Base-by-base conservation (phyloP, 2,113 vertebrate genomes). In the Morone saxatilis region DNA sequence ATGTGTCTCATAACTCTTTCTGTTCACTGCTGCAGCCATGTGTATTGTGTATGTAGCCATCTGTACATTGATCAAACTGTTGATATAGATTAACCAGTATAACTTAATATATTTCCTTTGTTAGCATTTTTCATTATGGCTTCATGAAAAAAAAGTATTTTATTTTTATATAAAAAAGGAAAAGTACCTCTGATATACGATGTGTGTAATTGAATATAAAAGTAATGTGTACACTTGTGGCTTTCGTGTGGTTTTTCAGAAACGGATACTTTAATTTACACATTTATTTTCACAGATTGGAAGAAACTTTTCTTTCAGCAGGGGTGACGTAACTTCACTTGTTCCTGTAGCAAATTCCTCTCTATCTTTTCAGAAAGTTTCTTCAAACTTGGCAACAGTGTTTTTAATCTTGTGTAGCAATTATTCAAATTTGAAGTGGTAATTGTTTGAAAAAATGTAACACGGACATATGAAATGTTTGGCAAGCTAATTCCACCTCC, bases 141-240 rank as follows among this genome's bases (percentile, higher is more conserved):
- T 56, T 31, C 0, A 51, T 50, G 60, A 68, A 41, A 76, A 40
- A 75, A 56, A 76, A 7, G 41, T 80, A 0, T 63, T 82, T 89
- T 91, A 82, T 92, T 93, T 93, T 92, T 91, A 57, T 91, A 91
- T 63, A 13, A 86, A 76, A 70, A 10, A 3, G 5, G 1, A 45
- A 17, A 16, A 47, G 31, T 41, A 11, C 14, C 6, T 12, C 3
- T 51, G 36, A 22, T 71, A 54, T 74, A 4, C 31, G 6, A 56
- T 63, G 25, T 76, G 65, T 57, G n/a, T 65, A 25, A n/a, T 9
- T 68, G 60, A 66, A 57, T 72, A 77, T 47, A 84, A 88, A 91
- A 71, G 56, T 53, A 2, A 20, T 5, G 20, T 79, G 53, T 86
- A 63, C 7, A 16, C 9, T 16, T 36, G 50, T 75, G 11, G 9